Conservation (phyloP, 23 tunicate genomes). For the Halocynthia aurantium region DNA sequence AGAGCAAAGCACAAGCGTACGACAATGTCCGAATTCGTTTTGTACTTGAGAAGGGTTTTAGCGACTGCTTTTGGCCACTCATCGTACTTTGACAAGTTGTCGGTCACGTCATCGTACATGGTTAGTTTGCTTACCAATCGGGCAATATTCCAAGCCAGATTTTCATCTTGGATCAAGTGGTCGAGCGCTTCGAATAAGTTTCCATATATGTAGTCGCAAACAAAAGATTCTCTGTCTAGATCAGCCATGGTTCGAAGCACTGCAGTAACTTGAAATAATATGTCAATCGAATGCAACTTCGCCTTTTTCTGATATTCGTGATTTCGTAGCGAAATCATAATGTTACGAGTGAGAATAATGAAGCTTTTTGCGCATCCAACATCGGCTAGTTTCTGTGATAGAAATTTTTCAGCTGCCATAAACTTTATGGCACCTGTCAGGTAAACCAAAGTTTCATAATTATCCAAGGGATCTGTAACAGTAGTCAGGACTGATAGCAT, state of each 20-base stretch:
- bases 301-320: slow-evolving; percentile 27
- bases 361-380: slow-evolving; percentile 6
- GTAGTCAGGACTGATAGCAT: slow-evolving; percentile 3
- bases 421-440: slow-evolving; percentile 70
- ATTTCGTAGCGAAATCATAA: slow-evolving; percentile 2
- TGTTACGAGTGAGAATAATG: slow-evolving; percentile 20
- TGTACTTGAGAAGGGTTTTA: slow-evolving; percentile 7
- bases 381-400: slow-evolving; percentile 21
- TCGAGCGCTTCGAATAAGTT: slow-evolving; percentile 19
- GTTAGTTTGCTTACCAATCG: slow-evolving; percentile 78
- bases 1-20: slow-evolving; percentile 58
- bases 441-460: slow-evolving; percentile 72
- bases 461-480: slow-evolving; percentile 26
- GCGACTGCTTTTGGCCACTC: slow-evolving; percentile 44
- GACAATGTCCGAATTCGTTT: slow-evolving; percentile 26
- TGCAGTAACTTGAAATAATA: slow-evolving; percentile 52
- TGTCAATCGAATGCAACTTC: slow-evolving; percentile 41
- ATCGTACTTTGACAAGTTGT: neutral
- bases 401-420: slow-evolving; percentile 46
- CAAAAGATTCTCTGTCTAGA: slow-evolving; percentile 33
- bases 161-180: slow-evolving; percentile 35
- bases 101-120: slow-evolving; percentile 26
- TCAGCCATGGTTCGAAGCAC: slow-evolving; percentile 62
- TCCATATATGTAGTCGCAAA: slow-evolving; percentile 1
- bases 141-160: slow-evolving; percentile 45